These are phyloP conservation scores for Cryptus viduatorius DNA, from an alignment of 2,888 invertebrate species.

Conservation along the genomic window DNA sequence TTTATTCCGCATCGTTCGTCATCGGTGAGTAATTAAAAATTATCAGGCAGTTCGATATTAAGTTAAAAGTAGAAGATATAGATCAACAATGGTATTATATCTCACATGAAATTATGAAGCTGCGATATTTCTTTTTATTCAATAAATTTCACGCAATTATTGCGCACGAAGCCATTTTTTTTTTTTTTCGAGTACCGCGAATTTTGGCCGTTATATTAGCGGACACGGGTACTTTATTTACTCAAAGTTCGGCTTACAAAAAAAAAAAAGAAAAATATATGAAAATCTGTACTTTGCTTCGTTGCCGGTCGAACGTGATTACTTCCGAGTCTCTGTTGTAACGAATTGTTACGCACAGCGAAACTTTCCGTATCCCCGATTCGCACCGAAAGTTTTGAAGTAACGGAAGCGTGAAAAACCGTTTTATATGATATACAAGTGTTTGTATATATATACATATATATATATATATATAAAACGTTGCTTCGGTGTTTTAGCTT, in stretches of 20 bases:
- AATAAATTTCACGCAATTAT: slow-evolving; percentile 58
- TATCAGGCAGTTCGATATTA: slow-evolving; percentile 55
- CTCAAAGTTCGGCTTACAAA: slow-evolving; percentile 43
- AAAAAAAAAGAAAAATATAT: slow-evolving; percentile 9
- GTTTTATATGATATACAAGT: not conserved
- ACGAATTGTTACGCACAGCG: slow-evolving; percentile 20
- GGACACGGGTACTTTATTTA: slow-evolving; percentile 58
- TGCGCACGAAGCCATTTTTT: slow-evolving; percentile 60
- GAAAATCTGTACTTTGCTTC: slow-evolving; percentile 35
- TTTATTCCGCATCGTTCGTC: slow-evolving; percentile 23
- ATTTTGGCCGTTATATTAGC: slow-evolving; percentile 26
- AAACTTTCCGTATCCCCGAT: slow-evolving; percentile 21
- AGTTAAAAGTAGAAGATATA: slow-evolving; percentile 20
- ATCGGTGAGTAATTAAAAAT: slow-evolving; percentile 24
- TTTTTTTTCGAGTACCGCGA: slow-evolving; percentile 44
- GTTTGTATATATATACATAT: too few species aligned
- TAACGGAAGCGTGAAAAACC: slow-evolving; percentile 18
- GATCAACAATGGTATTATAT: slow-evolving; percentile 43
- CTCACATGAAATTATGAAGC: slow-evolving; percentile 62
- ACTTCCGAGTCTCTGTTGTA: slow-evolving; percentile 6
- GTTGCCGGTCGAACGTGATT: slow-evolving; percentile 53
- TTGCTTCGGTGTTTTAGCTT: slow-evolving; percentile 21
- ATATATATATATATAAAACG: too few species aligned
- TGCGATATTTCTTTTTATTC: slow-evolving; percentile 62
- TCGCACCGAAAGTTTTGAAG: slow-evolving; percentile 16